Evolutionary conservation across 2,113 vertebrate genomes (phyloP), one percentile per base, ranked within the genome.

Genomic region (Aviceda subcristata): DNA sequence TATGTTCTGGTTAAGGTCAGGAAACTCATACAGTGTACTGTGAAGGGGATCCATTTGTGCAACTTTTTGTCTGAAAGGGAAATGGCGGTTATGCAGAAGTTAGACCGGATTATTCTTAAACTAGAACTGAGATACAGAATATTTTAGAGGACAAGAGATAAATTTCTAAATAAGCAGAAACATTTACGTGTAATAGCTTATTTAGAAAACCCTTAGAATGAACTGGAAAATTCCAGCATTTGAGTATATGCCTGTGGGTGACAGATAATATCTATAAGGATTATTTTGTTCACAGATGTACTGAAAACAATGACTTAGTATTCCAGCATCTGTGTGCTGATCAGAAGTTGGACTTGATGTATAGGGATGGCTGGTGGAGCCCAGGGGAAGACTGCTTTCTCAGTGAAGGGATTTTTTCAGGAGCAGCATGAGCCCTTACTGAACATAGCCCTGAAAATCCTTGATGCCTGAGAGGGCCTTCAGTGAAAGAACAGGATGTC

Each of bases 1-100:
- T 46, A 98, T 98, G 24, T 98, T 98, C 73, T 94, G 97, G 82
- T 98, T 97, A 43, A 99, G 89, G 50, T 98, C 96, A 38, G 97
- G 80, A 86, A 98, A 97, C 22, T 96, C 96, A 91, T 98, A 80
- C 1, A 97, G 83, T 3, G n/a, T 73, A 83, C 97, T 98, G 53
- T 78, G 27, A 60, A 98, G 97, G 7, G 96, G 92, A 88, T 98
- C 94, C 38, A 98, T 96, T 55, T 97, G 93, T 20, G 96, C 95
- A 95, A 97, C 96, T 82, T 98, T 77, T 95, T 98, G 97, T 91
- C 99, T 99, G 92, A 62, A 81, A 87, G 85, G 85, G 86, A 95
- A 87, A 76, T 46, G 5, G 76, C 29, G 95, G 48, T 82, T 87
- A 81, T 34, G 24, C 38, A 77, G 38, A 75, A 76, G 45, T 79